Conservation (phyloP, 2,113 vertebrate genomes). For the Vulpes vulpes region DNA sequence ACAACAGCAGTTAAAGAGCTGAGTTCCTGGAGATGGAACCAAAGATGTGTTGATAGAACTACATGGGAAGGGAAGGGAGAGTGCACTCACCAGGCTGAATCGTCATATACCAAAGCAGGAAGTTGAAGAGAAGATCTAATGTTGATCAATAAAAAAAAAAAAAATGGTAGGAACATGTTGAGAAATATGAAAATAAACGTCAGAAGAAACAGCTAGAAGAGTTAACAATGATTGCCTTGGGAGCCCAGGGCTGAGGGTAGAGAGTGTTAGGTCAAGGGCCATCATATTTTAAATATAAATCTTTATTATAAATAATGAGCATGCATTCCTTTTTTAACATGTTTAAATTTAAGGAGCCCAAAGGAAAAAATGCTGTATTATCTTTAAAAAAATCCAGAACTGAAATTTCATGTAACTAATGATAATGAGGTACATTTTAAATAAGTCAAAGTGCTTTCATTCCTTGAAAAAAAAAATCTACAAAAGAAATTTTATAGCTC, state of each 20-base stretch:
- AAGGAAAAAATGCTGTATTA: not conserved
- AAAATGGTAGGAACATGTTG: not conserved
- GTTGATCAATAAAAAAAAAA: not conserved
- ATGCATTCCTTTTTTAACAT: not conserved
- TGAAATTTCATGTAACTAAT: not conserved
- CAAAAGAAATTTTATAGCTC: not conserved
- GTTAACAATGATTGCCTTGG: not conserved
- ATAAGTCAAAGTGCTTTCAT: not conserved
- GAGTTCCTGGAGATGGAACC: not conserved
- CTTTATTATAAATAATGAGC: conserved; percentile 9
- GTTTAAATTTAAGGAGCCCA: not conserved
- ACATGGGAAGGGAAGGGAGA: accelerated
- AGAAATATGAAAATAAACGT: not conserved
- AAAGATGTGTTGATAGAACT: not conserved
- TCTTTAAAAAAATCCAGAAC: not conserved
- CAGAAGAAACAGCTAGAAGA: not conserved
- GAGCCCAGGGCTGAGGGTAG: not conserved
- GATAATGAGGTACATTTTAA: not conserved
- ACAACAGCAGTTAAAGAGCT: not conserved
- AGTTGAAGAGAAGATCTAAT: not conserved
- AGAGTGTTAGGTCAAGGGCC: not conserved
- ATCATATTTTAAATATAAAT: not conserved
- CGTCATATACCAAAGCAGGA: not conserved
- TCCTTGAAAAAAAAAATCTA: not conserved
- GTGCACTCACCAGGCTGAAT: not conserved